Base-by-base conservation (phyloP, 2,797 vertebrate species). In the Onychomys torridus region DNA sequence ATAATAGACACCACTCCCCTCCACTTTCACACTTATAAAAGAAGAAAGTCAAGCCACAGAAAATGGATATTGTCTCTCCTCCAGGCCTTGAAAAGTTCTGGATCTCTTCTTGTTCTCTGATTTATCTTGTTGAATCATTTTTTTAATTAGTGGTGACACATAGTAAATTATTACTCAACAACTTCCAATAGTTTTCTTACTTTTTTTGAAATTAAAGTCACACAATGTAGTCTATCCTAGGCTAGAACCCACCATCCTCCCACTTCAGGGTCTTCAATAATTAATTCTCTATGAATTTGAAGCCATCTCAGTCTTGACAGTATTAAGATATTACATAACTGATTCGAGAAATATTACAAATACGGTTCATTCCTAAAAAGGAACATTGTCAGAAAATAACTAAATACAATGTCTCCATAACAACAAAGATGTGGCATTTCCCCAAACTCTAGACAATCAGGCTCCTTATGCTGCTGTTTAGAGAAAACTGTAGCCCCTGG, bases 21-120 rank as follows among this genome's bases (percentile, higher is more conserved):
- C 93, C 95, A 40, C 43, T 97, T 98, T 79, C 73, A 97, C 94
- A 90, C 91, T 8, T 96, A 98, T 95, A 75, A 96, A 95, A 97
- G n/a, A 95, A 94, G 73, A 96, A 97, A 87, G 90, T 95, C 69
- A 91, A 95, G 83, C 91, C 84, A 97, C 95, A 95, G 97, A 96
- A 97, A 43, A 61, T 61, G 23, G 59, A 75, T 11, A 89, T 84
- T 96, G 81, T 98, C 77, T 93, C 71, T 91, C 73, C 83, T 96
- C 43, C 88, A 81, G 81, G 9, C 77, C 52, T 49, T 79, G 63
- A 90, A 19, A 91, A 63, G 65, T 61, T 86, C 69, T 79, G 29
- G 17, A 13, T 61, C 40, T 93, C 94, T 5, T 94, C 93, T 67
- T 12, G 77, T 93, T 5, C 52, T 55, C 40, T 67, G 16, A 9